Evolutionary conservation across 2,888 invertebrate genomes (phyloP).

Genomic region (Rhabditophanes sp.): DNA sequence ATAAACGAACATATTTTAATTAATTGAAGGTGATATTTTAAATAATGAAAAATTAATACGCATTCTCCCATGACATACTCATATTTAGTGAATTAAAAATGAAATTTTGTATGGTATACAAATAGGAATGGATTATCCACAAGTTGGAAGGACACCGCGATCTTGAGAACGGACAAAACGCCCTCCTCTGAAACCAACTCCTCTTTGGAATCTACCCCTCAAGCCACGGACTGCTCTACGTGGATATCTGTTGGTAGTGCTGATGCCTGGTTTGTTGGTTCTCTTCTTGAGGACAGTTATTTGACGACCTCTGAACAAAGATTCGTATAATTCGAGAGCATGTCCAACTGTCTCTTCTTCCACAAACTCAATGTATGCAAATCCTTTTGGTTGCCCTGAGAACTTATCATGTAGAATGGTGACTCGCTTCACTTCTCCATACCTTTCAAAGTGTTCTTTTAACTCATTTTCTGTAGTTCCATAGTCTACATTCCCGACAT

Average conservation of each 20-base stretch:
- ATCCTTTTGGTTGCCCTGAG: slow-evolving; percentile 97
- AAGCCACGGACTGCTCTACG: slow-evolving; percentile 41
- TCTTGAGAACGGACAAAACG: no score
- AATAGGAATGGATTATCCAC: no score
- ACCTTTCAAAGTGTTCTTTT: slow-evolving; percentile 96
- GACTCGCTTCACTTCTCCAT: slow-evolving; percentile 93
- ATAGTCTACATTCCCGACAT: slow-evolving; percentile 64
- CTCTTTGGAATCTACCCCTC: slow-evolving; percentile 50
- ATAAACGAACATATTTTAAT: no score
- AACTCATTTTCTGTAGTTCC: slow-evolving; percentile 95
- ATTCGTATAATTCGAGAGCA: slow-evolving; percentile 93
- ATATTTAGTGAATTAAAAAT: no score
- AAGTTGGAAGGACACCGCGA: no score
- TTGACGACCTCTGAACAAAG: slow-evolving; percentile 87
- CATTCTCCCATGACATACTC: no score
- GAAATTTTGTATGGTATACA: no score
- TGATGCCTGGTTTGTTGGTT: slow-evolving; percentile 90
- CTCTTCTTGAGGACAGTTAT: slow-evolving; percentile 89
- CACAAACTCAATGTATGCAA: slow-evolving; percentile 96
- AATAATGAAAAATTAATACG: no score
- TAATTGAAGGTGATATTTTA: no score
- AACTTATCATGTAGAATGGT: slow-evolving; percentile 97
- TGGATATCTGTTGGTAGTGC: slow-evolving; percentile 69
- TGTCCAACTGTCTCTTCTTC: slow-evolving; percentile 92
- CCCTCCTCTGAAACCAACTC: slow-evolving; percentile 28